Conservation (phyloP, 2,888 invertebrate species). For the Boloria selene region DNA sequence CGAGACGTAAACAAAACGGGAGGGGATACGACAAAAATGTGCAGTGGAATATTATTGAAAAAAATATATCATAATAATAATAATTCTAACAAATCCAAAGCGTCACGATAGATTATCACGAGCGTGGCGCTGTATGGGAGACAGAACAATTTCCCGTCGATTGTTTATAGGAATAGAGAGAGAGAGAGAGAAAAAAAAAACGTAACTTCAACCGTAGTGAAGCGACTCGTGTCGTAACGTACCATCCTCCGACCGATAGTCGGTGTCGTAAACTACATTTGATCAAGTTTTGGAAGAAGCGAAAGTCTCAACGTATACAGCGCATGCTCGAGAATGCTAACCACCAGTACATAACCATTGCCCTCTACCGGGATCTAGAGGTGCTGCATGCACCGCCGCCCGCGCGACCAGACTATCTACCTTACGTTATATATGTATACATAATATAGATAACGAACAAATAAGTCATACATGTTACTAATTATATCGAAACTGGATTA, state of each 20-base stretch:
- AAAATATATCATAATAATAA: constrained; percentile 21
- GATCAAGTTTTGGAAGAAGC: constrained; percentile 70
- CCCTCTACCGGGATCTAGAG: constrained; percentile 42
- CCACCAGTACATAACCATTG: constrained; percentile 64
- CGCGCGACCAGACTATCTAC: constrained; percentile 8
- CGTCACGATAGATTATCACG: constrained; percentile 48
- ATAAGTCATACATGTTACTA: too few species aligned
- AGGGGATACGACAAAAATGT: constrained; percentile 39
- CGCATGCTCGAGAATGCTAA: constrained; percentile 77
- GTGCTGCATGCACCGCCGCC: constrained; percentile 38
- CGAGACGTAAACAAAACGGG: constrained; percentile 31
- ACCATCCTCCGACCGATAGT: constrained; percentile 81
- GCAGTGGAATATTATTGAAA: constrained; percentile 36
- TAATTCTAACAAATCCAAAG: constrained; percentile 38
- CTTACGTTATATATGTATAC: neutral
- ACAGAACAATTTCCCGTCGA: constrained; percentile 32
- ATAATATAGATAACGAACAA: neutral
- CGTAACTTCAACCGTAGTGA: neutral
- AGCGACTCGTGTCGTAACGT: constrained; percentile 44
- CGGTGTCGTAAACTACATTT: constrained; percentile 50
- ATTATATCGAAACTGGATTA: too few species aligned
- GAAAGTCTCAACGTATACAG: constrained; percentile 78
- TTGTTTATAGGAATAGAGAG: neutral
- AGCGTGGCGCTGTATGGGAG: constrained; percentile 57
- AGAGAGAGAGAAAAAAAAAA: neutral